These are phyloP conservation scores for Burhinus oedicnemus DNA, from an alignment of 2,113 vertebrate species.

Conservation along the genomic window DNA sequence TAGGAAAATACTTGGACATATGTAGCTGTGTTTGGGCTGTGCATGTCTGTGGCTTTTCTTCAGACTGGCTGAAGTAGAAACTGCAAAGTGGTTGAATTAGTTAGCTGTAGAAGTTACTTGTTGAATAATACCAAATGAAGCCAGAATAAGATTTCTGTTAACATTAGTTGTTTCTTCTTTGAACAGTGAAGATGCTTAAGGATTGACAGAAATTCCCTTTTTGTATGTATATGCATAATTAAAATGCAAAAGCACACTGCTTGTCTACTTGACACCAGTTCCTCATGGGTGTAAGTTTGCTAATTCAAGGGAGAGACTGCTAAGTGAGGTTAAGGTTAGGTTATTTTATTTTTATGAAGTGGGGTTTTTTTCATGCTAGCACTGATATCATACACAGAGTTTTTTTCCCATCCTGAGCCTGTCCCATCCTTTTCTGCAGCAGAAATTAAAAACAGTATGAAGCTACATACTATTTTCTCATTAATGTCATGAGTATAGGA, in stretches of 20 bases:
- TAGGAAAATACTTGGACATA: not conserved
- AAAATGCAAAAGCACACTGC: not conserved
- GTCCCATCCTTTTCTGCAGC: not conserved
- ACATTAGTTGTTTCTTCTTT: not conserved
- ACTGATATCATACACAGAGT: not conserved
- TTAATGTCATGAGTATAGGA: not conserved
- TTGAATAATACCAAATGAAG: not conserved
- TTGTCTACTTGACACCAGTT: not conserved
- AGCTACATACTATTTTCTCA: not conserved
- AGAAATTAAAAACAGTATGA: not conserved
- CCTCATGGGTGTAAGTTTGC: not conserved
- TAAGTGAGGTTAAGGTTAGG: not conserved
- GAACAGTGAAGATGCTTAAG: not conserved
- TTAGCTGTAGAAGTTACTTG: not conserved
- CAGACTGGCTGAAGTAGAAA: not conserved
- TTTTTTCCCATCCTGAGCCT: not conserved
- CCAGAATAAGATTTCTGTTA: not conserved
- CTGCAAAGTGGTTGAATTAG: not conserved
- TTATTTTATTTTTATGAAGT: not conserved
- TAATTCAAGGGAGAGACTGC: not conserved
- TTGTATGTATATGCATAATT: not conserved
- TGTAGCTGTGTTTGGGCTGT: rapidly evolving
- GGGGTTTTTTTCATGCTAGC: not conserved
- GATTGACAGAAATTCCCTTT: not conserved
- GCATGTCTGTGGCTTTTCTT: not conserved